phyloP scores from a whole-genome alignment of 2,888 invertebrate species.

The Saturnia pavonia region DNA sequence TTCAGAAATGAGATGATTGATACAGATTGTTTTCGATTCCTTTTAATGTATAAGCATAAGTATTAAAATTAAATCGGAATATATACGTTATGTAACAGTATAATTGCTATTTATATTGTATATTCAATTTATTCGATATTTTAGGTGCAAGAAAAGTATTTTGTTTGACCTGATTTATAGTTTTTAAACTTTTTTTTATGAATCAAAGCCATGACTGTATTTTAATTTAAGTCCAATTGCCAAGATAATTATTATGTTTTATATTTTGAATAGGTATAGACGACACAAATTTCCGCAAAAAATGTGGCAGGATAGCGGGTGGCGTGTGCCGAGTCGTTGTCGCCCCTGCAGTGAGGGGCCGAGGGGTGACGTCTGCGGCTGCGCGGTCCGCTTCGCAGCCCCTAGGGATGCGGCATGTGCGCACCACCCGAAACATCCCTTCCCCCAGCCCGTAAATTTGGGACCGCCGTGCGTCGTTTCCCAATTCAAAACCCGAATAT shows the following conservation, averaged over 20 bases:
- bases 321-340: constrained; percentile 53
- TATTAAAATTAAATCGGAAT: neutral
- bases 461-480: constrained; percentile 43
- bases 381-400: constrained; percentile 52
- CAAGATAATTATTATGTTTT: neutral
- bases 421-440: constrained; percentile 39
- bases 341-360: constrained; percentile 67
- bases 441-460: constrained; percentile 38
- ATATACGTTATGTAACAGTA: too few relatives aligned
- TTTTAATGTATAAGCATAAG: neutral
- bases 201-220: neutral
- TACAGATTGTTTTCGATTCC: neutral
- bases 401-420: constrained; percentile 61
- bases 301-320: constrained; percentile 64
- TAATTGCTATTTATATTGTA: too few relatives aligned
- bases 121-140: neutral
- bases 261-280: constrained; percentile 50
- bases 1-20: neutral
- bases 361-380: constrained; percentile 50
- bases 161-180: neutral
- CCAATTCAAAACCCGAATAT: constrained; percentile 60
- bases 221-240: neutral
- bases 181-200: neutral
- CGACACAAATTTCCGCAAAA: constrained; percentile 74
- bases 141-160: neutral